Evolutionary conservation across 2,113 vertebrate genomes (phyloP).

Genomic region (Barnardius zonarius): DNA sequence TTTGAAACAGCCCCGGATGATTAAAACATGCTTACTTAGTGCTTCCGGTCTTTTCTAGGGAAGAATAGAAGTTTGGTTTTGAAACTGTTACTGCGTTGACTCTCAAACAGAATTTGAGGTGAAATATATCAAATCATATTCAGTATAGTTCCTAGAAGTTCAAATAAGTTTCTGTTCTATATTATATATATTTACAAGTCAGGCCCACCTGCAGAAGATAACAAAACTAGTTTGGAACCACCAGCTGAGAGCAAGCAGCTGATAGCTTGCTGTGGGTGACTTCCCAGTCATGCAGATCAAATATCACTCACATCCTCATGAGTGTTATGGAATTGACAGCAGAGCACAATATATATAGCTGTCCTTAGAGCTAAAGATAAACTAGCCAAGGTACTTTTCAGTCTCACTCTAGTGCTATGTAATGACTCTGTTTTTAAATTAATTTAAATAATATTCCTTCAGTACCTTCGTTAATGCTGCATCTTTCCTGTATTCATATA

Average conservation of each 20-base stretch:
- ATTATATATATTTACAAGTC: neutral
- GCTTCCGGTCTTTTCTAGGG: neutral
- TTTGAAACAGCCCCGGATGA: neutral
- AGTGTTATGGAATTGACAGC: neutral
- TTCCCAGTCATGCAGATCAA: neutral
- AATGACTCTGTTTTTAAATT: neutral
- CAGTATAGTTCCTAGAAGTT: neutral
- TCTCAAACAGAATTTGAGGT: neutral
- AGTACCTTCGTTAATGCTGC: neutral
- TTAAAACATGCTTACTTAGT: neutral
- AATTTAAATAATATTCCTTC: neutral
- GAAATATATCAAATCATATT: rapidly evolving
- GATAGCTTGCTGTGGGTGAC: neutral
- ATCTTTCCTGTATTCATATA: neutral
- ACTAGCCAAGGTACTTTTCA: neutral
- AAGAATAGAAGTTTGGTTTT: neutral
- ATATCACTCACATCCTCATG: neutral
- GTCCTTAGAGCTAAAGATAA: neutral
- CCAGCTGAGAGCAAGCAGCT: neutral
- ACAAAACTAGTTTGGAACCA: neutral
- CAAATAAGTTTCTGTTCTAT: neutral
- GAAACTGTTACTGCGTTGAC: neutral
- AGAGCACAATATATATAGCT: neutral
- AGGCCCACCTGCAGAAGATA: neutral
- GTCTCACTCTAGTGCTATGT: neutral